Evolutionary conservation across 1,140 invertebrate species (phyloP).

Genomic region (Caerostris darwini): DNA sequence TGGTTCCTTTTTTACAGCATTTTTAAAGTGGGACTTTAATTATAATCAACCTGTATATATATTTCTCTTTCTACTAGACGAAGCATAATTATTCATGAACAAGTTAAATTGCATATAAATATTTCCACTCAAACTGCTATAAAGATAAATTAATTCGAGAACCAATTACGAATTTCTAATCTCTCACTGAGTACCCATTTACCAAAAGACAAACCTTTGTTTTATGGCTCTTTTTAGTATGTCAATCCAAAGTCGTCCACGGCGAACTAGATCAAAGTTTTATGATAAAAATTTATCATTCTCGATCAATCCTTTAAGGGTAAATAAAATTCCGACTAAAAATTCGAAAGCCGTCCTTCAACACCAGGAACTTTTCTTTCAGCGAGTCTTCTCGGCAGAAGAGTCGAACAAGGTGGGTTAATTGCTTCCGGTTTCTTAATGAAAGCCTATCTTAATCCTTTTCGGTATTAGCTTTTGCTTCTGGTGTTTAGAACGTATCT

Average conservation of each 20-base stretch:
- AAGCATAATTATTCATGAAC: no score
- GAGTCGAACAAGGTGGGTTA: constrained; percentile 56
- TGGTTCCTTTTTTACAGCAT: no score
- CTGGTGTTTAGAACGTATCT: constrained; percentile 39
- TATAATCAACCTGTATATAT: no score
- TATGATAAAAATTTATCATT: constrained; percentile 54
- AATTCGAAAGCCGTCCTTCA: neutral
- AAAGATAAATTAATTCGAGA: no score
- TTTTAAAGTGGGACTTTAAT: no score
- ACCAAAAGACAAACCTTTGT: neutral
- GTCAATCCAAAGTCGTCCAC: neutral
- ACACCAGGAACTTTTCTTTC: constrained; percentile 3
- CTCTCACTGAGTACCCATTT: neutral
- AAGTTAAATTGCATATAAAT: no score
- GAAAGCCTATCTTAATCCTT: constrained; percentile 60
- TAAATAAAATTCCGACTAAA: neutral
- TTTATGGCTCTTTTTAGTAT: neutral
- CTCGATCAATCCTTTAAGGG: neutral
- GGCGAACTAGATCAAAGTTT: neutral
- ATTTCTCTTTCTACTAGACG: no score
- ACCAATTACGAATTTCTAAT: no score
- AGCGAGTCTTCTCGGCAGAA: neutral
- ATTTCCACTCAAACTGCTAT: no score
- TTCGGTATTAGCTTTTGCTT: constrained; percentile 63
- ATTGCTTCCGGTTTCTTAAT: constrained; percentile 68